phyloP scores from a whole-genome alignment of 2,888 invertebrate species.

The Diplazon laetatorius region DNA sequence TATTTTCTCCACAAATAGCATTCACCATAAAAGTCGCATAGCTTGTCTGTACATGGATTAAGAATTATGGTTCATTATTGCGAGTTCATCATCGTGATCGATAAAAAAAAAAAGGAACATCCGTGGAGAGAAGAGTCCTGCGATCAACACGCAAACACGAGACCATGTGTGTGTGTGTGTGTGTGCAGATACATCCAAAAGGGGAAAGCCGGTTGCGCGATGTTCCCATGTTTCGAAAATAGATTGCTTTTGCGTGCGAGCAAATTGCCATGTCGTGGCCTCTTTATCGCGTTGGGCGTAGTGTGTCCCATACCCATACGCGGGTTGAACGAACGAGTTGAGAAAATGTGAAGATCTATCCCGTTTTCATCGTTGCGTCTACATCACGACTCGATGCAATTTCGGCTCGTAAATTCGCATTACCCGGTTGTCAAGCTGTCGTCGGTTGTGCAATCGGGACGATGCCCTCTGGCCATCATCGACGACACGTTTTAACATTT shows the following conservation, averaged over 20 bases:
- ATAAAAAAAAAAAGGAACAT: slow-evolving; percentile 11
- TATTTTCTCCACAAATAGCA: no score
- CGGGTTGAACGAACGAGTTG: slow-evolving; percentile 15
- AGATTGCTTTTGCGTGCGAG: slow-evolving; percentile 59
- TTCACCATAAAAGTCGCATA: not conserved
- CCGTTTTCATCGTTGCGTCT: slow-evolving; percentile 19
- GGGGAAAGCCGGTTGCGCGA: slow-evolving; percentile 31
- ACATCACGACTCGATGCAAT: not conserved
- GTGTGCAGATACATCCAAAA: slow-evolving; percentile 22
- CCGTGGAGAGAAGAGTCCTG: not conserved
- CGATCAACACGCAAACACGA: not conserved
- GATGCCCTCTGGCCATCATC: not conserved
- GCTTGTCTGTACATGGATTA: not conserved
- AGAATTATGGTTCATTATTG: slow-evolving; percentile 18
- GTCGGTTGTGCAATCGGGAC: not conserved
- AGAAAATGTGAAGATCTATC: slow-evolving; percentile 9
- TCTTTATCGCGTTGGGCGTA: slow-evolving; percentile 32
- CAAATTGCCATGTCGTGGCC: slow-evolving; percentile 52
- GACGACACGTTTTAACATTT: no score
- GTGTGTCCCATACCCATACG: not conserved
- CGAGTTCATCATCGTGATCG: slow-evolving; percentile 19
- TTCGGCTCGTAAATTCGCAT: not conserved
- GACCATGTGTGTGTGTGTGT: slow-evolving; percentile 38
- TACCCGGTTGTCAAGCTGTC: not conserved
- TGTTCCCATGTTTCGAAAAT: slow-evolving; percentile 56